phyloP scores from a whole-genome alignment of 2,113 vertebrate genomes.

The Oplegnathus fasciatus region DNA sequence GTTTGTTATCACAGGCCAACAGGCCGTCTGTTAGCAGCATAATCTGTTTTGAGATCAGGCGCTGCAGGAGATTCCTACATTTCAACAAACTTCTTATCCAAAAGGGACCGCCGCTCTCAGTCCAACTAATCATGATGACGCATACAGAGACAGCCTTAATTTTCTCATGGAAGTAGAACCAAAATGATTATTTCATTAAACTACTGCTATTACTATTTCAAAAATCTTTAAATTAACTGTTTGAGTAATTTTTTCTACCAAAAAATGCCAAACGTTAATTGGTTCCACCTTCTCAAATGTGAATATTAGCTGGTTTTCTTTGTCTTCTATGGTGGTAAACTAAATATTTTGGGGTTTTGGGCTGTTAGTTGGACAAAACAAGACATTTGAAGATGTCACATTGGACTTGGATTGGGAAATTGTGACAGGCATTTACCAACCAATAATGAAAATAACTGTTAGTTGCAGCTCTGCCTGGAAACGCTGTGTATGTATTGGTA shows the following conservation, averaged over 20 bases:
- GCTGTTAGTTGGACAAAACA: background rate
- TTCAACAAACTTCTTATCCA: constrained; percentile 27
- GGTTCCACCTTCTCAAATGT: background rate
- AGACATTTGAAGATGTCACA: background rate
- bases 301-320: background rate
- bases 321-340: background rate
- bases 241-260: background rate
- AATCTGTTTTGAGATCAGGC: constrained; percentile 43
- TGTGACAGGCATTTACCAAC: background rate
- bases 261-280: background rate
- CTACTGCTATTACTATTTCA: background rate
- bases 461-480: background rate
- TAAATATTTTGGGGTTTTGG: background rate
- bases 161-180: background rate
- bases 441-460: background rate
- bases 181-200: background rate
- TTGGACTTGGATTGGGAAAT: background rate
- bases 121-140: background rate
- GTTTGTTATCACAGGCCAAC: constrained; percentile 63
- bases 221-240: background rate
- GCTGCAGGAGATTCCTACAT: constrained; percentile 27
- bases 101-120: background rate
- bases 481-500: background rate
- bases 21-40: constrained; percentile 51
- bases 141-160: background rate